phyloP scores from a whole-genome alignment of 1,140 invertebrate genomes.

The Araneus ventricosus region DNA sequence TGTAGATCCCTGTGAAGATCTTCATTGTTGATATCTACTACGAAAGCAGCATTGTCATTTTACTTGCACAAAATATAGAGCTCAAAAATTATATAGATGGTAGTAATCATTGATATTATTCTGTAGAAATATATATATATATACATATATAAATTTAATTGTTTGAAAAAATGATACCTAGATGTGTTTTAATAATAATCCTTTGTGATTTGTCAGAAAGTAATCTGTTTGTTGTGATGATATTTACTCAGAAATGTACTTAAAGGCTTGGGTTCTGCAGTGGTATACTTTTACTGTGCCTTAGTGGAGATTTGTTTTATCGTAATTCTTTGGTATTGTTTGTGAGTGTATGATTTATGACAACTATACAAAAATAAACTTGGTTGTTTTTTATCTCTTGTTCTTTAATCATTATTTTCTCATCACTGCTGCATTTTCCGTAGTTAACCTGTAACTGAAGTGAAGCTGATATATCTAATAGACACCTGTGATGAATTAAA shows the following conservation, averaged over 20 bases:
- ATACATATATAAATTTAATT: neutral
- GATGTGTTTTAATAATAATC: constrained; percentile 47
- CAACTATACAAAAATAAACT: constrained; percentile 65
- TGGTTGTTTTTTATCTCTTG: constrained; percentile 53
- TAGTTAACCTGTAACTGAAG: no score
- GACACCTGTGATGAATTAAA: no score
- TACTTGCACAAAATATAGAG: constrained; percentile 30
- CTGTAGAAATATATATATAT: constrained; percentile 19
- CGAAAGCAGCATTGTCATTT: constrained; percentile 26
- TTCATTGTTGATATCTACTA: constrained; percentile 15
- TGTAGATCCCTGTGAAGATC: constrained; percentile 7
- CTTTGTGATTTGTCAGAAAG: constrained; percentile 54
- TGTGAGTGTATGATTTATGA: constrained; percentile 64
- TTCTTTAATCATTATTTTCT: neutral
- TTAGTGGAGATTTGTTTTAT: constrained; percentile 66
- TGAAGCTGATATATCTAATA: no score
- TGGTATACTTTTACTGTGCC: constrained; percentile 74
- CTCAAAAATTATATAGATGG: constrained; percentile 15
- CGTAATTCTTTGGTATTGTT: constrained; percentile 48
- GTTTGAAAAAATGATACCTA: constrained; percentile 23
- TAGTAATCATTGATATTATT: constrained; percentile 5
- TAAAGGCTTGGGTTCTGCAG: constrained; percentile 62
- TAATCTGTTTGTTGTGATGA: constrained; percentile 58
- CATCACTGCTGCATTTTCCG: no score
- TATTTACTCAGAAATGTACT: constrained; percentile 62